Conservation (phyloP, 2,888 invertebrate genomes). For the Tachystola acroxantha region DNA sequence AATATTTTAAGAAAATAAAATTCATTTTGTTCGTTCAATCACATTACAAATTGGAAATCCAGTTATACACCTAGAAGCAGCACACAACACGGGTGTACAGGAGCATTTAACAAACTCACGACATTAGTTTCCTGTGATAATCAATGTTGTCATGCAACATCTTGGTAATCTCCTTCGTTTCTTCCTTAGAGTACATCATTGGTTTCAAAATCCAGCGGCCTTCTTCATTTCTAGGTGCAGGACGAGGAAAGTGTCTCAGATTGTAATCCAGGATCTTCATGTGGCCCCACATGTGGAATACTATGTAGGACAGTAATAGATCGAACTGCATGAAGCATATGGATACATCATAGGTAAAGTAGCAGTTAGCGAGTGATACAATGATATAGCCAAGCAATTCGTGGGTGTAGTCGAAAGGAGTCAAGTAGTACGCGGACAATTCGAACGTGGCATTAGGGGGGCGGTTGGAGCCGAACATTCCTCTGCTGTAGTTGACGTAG, state of each 20-base stretch:
- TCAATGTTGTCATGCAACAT: constrained; percentile 10
- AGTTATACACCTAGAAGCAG: too few species aligned
- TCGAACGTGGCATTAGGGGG: constrained; percentile 15
- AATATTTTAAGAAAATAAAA: neutral
- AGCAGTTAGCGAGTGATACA: constrained; percentile 14
- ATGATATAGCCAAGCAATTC: constrained; percentile 12
- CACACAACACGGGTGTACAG: neutral
- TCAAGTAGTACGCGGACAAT: constrained; percentile 14
- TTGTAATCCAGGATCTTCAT: constrained; percentile 22
- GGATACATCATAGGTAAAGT: constrained; percentile 7
- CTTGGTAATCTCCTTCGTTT: constrained; percentile 5
- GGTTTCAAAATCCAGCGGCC: neutral
- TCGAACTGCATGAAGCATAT: constrained; percentile 21
- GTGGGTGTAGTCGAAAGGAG: constrained; percentile 16
- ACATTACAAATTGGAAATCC: too few species aligned
- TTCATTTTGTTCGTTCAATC: too few species aligned
- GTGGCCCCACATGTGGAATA: constrained; percentile 28
- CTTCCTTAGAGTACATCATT: constrained; percentile 8
- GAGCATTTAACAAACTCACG: constrained; percentile 12
- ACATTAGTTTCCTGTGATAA: constrained; percentile 13
- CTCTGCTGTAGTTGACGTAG: constrained; percentile 17
- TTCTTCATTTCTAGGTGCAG: constrained; percentile 4
- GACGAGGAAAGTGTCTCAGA: constrained; percentile 17
- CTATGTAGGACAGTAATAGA: constrained; percentile 21
- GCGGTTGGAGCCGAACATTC: constrained; percentile 10